Evolutionary conservation across 2,113 vertebrate genomes (phyloP), one percentile per base, ranked within the genome.

Genomic region (Monarcha castaneiventris): DNA sequence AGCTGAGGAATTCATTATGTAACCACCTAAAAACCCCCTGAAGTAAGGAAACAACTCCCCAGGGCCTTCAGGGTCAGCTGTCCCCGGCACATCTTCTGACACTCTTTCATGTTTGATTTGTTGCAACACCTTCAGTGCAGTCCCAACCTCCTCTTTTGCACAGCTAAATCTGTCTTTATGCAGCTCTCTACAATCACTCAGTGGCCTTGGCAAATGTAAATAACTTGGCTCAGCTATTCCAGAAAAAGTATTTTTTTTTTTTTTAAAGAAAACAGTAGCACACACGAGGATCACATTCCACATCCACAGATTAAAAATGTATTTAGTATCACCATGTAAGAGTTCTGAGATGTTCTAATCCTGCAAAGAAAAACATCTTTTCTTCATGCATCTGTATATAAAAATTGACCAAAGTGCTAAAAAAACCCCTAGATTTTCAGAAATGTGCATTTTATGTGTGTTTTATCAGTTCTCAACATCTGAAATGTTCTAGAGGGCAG

Each of bases 131-230:
- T 49, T 41, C 59, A 58, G 54, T 74, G 3, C 76, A 82, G 43
- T 79, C 56, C 78, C 76, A 90, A 44, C 43, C 88, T 78, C 19
- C 68, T 41, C 64, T 84, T 72, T 78, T 75, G 72, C 61, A 64
- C 61, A 90, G 81, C 72, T 76, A 62, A 88, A 56, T 14, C 86
- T 89, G 37, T n/a, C 76, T 84, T 74, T 23, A 20, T 9, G 9
- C 6, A 80, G 30, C 27, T 69, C 56, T 56, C 75, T 30, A 35
- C 33, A 73, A 41, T 58, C 87, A 81, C 49, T 88, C 86, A 64
- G 58, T 55, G 67, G 90, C 85, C 90, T 93, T 78, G 52, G 64
- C n/a, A 92, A 91, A 89, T 75, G 54, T 51, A 88, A 95, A 58
- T 90, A 69, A 62, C 58, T 89, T 93, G 81, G 44, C 91, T 85